Evolutionary conservation across 2,113 vertebrate species (phyloP).

Genomic region (Ophthalmolycus amberensis): DNA sequence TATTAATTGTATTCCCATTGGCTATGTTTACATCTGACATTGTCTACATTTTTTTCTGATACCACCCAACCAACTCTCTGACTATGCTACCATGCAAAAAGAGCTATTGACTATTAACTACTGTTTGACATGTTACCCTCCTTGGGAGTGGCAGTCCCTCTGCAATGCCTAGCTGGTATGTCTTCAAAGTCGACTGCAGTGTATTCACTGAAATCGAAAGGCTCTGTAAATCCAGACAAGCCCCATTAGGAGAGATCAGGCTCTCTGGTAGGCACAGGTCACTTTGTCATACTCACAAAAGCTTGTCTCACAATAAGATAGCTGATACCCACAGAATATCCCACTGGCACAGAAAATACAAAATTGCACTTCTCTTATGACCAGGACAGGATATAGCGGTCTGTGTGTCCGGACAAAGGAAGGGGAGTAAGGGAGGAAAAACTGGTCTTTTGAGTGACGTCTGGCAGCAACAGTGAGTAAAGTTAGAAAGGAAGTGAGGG

Average conservation of each 20-base stretch:
- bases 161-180: constrained; percentile 1
- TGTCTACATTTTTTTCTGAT: not conserved
- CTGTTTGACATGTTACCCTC: not conserved
- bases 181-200: constrained; percentile 8
- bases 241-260: constrained; percentile 45
- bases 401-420: constrained; percentile 22
- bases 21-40: not conserved
- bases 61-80: not conserved
- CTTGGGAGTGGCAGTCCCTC: not conserved
- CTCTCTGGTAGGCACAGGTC: constrained; percentile 24
- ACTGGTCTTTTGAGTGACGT: not conserved
- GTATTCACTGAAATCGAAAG: constrained; percentile 31
- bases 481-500: not conserved
- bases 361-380: constrained; percentile 22
- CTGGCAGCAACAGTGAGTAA: constrained; percentile 12
- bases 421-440: not conserved
- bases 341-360: constrained; percentile 33
- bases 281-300: constrained; percentile 58
- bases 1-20: not conserved
- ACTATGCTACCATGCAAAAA: not conserved
- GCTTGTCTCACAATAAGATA: constrained; percentile 33
- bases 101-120: not conserved
- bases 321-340: constrained; percentile 12
- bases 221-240: constrained; percentile 47
- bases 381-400: not conserved